A percentile compares a stretch with the other conserved stretches of the same genome.
Conservation (phyloP, 2,113 vertebrate genomes). For the Sorex araneus region DNA sequence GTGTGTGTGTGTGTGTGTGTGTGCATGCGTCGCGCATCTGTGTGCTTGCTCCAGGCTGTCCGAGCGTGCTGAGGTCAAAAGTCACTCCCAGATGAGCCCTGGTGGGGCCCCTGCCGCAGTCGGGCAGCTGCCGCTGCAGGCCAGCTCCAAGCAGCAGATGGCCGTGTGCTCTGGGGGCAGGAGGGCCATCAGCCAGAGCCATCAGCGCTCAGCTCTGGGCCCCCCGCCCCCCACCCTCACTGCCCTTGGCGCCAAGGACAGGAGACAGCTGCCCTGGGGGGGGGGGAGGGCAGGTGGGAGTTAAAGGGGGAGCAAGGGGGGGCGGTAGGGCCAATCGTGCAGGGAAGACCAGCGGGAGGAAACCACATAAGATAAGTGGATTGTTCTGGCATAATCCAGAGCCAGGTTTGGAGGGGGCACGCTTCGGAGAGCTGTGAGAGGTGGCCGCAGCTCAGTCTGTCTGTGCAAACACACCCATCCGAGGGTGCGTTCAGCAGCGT, state of each 20-base stretch:
- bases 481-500: neutral
- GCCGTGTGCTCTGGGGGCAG: neutral
- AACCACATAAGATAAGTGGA: neutral
- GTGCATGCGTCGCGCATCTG: neutral
- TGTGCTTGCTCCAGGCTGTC: neutral
- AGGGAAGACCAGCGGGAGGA: too few relatives aligned
- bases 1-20: neutral
- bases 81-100: neutral
- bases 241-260: neutral
- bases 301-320: neutral
- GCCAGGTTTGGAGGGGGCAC: neutral
- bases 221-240: too few relatives aligned
- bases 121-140: neutral
- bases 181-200: neutral
- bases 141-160: conserved; percentile 11
- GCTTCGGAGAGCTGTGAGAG: neutral
- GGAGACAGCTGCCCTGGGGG: neutral
- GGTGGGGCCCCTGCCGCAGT: neutral
- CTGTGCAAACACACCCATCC: neutral
- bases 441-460: too few relatives aligned
- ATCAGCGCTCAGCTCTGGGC: neutral
- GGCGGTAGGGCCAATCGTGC: accelerated
- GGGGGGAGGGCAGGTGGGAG: neutral
- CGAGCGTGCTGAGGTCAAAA: neutral
- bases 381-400: neutral